Evolutionary conservation across 2,113 vertebrate species (phyloP), one percentile per base, ranked within the genome.

Genomic region (Trematocara zebra): DNA sequence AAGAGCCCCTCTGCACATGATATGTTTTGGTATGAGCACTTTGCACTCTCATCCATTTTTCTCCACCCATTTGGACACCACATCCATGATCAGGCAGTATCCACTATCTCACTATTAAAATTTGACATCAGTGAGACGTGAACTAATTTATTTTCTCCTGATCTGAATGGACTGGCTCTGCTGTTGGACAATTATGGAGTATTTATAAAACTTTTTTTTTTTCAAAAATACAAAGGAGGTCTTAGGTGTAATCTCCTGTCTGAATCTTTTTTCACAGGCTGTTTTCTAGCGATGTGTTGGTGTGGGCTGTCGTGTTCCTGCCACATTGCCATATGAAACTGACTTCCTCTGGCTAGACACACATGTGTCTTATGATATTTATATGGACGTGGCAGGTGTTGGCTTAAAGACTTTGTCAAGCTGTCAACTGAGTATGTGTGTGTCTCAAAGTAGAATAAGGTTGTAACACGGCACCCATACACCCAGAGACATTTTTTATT

Each of bases 371-470:
- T 17, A 54, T 72, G 61, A 57, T 56, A 78, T 78, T 54, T 81
- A 37, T 83, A 12, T 83, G 81, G 53, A 86, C 26, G n/a, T 88
- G 84, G 87, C 85, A 86, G 89, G 88, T 88, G 84, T 67, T 80
- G 78, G 78, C 81, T 87, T 83, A 54, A 76, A 80, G 49, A 74
- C 35, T 82, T 82, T 81, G 76, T 82, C 82, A 40, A 23, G 33
- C 69, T 79, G 80, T 84, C 78, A 85, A 72, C 78, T 87, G 64
- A 76, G 44, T 49, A 51, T 84, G 82, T 76, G 59, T 56, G 57
- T 49, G 78, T 59, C 23, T 47, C 33, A 37, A 67, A 78, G 17
- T 49, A 51, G 72, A 84, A 40, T 47, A 69, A 82, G 26, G 80
- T 23, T 54, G 80, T 85, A 88, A 92, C 83, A 20, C 47, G 5